These are phyloP conservation scores for Meghimatium bilineatum DNA, from an alignment of 2,888 invertebrate genomes.

Conservation along the genomic window DNA sequence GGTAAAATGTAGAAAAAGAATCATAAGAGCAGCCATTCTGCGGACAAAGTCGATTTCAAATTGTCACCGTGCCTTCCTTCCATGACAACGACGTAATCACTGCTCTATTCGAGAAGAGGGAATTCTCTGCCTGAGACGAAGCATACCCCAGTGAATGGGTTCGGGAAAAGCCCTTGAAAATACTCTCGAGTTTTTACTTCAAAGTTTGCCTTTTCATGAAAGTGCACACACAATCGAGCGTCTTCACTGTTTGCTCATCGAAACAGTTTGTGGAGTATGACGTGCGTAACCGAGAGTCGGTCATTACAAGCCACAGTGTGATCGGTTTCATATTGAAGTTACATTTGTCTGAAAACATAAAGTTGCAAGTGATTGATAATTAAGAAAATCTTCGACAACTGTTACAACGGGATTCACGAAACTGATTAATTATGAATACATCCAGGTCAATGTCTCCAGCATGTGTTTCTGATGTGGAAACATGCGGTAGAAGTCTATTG, in stretches of 20 bases:
- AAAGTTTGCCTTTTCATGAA: conserved; percentile 9
- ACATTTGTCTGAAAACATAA: conserved; percentile 7
- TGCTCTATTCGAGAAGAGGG: conserved; percentile 8
- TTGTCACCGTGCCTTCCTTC: conserved; percentile 6
- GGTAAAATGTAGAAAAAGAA: conserved; percentile 20
- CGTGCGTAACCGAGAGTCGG: background rate
- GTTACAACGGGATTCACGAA: background rate
- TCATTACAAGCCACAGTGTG: background rate
- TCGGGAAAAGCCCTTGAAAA: conserved; percentile 21
- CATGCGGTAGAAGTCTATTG: background rate
- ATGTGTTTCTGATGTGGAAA: background rate
- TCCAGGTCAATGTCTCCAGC: background rate
- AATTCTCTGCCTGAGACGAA: background rate
- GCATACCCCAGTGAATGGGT: background rate
- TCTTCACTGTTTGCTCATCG: conserved; percentile 2
- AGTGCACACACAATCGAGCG: conserved; percentile 18
- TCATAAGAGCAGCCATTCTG: background rate
- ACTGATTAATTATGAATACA: background rate
- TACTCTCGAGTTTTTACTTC: conserved; percentile 1
- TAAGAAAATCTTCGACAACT: background rate
- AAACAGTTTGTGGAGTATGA: conserved; percentile 8
- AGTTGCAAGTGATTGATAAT: background rate
- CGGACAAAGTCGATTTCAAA: conserved; percentile 20
- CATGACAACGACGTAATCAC: conserved; percentile 15
- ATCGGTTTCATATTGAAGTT: background rate